Base-by-base conservation (phyloP, 2,888 invertebrate genomes). In the Deilephila porcellus region DNA sequence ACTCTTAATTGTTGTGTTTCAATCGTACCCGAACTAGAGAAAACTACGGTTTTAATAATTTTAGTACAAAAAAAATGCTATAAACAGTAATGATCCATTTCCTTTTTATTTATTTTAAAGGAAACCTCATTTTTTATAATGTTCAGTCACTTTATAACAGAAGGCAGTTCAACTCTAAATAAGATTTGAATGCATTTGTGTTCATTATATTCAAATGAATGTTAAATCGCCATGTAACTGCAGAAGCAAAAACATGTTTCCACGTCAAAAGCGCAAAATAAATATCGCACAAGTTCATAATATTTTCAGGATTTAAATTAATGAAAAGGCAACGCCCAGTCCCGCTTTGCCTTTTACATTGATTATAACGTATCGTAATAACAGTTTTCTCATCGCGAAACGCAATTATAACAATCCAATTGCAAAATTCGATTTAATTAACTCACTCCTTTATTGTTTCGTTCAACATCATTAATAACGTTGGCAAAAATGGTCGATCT, bases 391-490 rank as follows among this genome's bases (percentile, higher is more conserved):
- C 20, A 64, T 45, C 52, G n/a, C 45, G 34, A 60, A 73, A 74
- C 56, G 74, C 71, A 75, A 80, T 72, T 71, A 72, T 67, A 72
- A 64, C 75, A 67, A 52, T 45, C 67, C 52, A 67, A 74, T 72
- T 60, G 29, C 56, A 72, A 60, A 74, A 67, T 80, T 78, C 11
- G 64, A 77, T 77, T 77, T 74, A 78, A 79, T 81, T 76, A 76
- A 78, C 74, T 74, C 67, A 52, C 56, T 72, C 56, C 73, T 72
- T 77, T 77, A 83, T 82, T 79, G 77, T 77, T 79, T 74, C 74
- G 56, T 78, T 80, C 76, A 71, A 73, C 75, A 77, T 80, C 76
- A 76, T 76, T 79, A 77, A 73, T 71, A 71, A 71, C 75, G 74
- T 73, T 71, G 77, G 78, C 70, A 34, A 52, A 77, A 78, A 74